phyloP scores from a whole-genome alignment of 2,797 vertebrate genomes.

The Crax fasciolata region DNA sequence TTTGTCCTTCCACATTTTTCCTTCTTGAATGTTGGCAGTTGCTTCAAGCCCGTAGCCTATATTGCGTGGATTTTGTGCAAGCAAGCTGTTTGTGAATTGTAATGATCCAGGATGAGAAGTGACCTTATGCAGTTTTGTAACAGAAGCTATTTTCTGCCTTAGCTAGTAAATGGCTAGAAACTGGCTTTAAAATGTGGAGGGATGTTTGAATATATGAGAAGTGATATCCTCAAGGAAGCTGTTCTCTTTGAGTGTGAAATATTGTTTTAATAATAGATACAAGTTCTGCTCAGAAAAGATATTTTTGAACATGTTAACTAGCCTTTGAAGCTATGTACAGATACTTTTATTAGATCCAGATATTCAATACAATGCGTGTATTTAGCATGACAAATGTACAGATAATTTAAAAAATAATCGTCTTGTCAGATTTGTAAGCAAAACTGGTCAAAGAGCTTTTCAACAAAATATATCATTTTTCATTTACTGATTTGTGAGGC shows the following conservation, averaged over 20 bases:
- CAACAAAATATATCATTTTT: not conserved
- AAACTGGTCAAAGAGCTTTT: not conserved
- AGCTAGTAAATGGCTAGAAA: not conserved
- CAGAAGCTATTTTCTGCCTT: not conserved
- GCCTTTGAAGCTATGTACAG: constrained; percentile 18
- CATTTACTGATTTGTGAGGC: not conserved
- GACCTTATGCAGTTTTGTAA: not conserved
- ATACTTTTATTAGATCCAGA: not conserved
- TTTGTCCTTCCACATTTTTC: not conserved
- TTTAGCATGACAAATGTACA: not conserved
- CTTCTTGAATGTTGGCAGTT: not conserved
- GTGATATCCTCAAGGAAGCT: not conserved
- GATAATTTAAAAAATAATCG: not conserved
- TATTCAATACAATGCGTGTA: not conserved
- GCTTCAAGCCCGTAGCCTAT: not conserved
- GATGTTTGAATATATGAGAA: constrained; percentile 10
- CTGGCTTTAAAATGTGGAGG: constrained; percentile 6
- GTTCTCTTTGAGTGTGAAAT: constrained; percentile 18
- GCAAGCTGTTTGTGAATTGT: not conserved
- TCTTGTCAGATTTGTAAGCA: not conserved
- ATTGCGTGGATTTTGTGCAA: not conserved
- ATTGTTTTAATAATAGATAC: constrained; percentile 48
- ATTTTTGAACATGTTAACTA: constrained; percentile 17
- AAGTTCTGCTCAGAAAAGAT: not conserved
- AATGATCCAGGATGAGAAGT: not conserved